These are phyloP conservation scores for Kryptopterus vitreolus DNA, from an alignment of 2,797 vertebrate genomes.

Conservation along the genomic window DNA sequence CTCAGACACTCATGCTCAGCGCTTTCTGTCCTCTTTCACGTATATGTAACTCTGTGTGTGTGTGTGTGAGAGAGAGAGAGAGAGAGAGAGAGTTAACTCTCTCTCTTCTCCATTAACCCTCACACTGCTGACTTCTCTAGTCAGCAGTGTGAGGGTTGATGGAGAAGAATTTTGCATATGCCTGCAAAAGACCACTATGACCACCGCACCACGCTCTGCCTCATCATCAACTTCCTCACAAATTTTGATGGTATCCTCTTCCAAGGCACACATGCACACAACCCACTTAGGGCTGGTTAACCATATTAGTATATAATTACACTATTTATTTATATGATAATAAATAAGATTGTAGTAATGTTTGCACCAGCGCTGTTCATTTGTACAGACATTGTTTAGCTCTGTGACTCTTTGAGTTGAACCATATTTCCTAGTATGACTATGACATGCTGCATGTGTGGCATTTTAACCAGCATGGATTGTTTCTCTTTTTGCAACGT, in stretches of 20 bases:
- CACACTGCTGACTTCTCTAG: constrained; percentile 60
- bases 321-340: background rate
- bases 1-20: constrained; percentile 68
- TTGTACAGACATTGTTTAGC: background rate
- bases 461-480: background rate
- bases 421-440: background rate
- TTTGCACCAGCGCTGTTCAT: background rate
- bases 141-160: constrained; percentile 70
- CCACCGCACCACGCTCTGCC: constrained; percentile 28
- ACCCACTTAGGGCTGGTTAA: background rate
- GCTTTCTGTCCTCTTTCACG: constrained; percentile 59
- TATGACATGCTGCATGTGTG: background rate
- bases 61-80: constrained; percentile 49
- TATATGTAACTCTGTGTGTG: constrained; percentile 56
- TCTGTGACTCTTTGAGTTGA: background rate
- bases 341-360: background rate
- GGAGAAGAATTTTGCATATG: constrained; percentile 72
- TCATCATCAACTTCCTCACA: constrained; percentile 15
- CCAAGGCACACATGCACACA: background rate
- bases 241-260: background rate
- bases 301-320: background rate
- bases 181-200: constrained; percentile 61
- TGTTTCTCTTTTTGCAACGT: background rate
- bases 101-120: no score
- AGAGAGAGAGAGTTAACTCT: constrained; percentile 51